phyloP scores from a whole-genome alignment of 2,888 invertebrate species.

The Ornithoptera alexandrae region DNA sequence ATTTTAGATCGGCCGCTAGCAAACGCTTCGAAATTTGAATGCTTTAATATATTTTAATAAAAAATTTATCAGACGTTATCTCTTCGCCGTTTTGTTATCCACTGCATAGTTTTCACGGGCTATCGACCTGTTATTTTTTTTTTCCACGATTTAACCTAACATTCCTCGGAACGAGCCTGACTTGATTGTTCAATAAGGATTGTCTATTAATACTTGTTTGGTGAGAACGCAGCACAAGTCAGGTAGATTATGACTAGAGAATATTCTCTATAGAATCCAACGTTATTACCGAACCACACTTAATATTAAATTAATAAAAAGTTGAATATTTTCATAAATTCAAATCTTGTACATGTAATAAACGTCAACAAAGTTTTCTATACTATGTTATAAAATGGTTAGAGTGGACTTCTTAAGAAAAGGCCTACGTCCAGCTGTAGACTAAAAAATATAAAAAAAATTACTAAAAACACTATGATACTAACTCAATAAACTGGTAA shows the following conservation, averaged over 20 bases:
- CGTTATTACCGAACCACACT: not conserved
- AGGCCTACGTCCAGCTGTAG: no score
- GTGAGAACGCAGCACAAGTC: conserved; percentile 12
- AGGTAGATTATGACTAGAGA: not conserved
- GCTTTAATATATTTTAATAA: conserved; percentile 1
- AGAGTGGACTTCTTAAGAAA: no score
- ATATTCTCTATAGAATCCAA: not conserved
- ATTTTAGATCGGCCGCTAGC: conserved; percentile 5
- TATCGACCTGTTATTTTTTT: conserved; percentile 24
- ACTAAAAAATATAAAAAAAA: no score
- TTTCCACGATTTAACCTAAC: conserved; percentile 8
- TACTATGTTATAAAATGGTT: no score
- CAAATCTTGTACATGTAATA: not conserved
- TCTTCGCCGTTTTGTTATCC: conserved; percentile 6
- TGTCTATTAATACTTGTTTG: conserved; percentile 4
- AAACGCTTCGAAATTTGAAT: not conserved
- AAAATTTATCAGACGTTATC: conserved; percentile 13
- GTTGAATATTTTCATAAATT: not conserved
- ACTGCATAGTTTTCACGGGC: conserved; percentile 21
- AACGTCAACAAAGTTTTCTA: no score
- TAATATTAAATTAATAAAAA: not conserved
- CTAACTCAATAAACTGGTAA: no score
- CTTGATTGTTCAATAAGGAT: conserved; percentile 19
- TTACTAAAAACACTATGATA: no score
- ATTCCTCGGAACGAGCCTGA: conserved; percentile 21